Percentiles rank a stretch among this genome's conserved stretches.
These are phyloP conservation scores for Dyspetes luteomarginatus DNA, from an alignment of 2,888 invertebrate genomes.

Conservation along the genomic window DNA sequence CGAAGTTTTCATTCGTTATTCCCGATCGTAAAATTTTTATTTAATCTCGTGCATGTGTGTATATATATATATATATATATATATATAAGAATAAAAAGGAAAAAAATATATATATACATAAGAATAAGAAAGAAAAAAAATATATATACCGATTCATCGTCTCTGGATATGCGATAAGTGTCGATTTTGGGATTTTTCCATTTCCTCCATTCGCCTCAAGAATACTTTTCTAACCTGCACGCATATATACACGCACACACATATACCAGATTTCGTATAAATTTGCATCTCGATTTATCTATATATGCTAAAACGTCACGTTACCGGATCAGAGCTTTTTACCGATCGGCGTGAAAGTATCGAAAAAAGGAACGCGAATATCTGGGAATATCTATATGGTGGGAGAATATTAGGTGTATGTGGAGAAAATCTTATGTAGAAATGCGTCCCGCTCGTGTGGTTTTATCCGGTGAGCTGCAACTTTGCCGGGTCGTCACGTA, in stretches of 20 bases:
- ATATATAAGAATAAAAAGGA: no score
- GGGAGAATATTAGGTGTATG: background rate
- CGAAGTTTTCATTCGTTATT: background rate
- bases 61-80: no score
- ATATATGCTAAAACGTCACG: slow-evolving; percentile 34
- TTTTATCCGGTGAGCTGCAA: slow-evolving; percentile 34
- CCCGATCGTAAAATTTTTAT: slow-evolving; percentile 24
- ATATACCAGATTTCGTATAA: slow-evolving; percentile 11
- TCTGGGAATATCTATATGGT: no score
- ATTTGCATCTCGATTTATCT: slow-evolving; percentile 56
- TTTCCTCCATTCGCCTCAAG: slow-evolving; percentile 41
- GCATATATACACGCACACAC: slow-evolving; percentile 28
- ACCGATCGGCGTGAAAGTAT: background rate
- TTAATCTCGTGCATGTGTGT: slow-evolving; percentile 1
- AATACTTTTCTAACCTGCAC: slow-evolving; percentile 46
- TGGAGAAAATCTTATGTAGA: slow-evolving; percentile 17
- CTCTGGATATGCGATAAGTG: slow-evolving; percentile 27
- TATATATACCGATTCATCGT: background rate
- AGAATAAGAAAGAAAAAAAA: no score
- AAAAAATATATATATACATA: no score
- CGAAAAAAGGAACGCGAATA: background rate
- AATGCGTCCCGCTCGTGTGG: slow-evolving; percentile 17
- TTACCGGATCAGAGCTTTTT: slow-evolving; percentile 25
- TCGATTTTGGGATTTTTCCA: slow-evolving; percentile 49
- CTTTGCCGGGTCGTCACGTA: slow-evolving; percentile 48